Evolutionary conservation across 2,888 invertebrate species (phyloP), one percentile per base, ranked within the genome.

Genomic region (Rambutsinella grinnellia): DNA sequence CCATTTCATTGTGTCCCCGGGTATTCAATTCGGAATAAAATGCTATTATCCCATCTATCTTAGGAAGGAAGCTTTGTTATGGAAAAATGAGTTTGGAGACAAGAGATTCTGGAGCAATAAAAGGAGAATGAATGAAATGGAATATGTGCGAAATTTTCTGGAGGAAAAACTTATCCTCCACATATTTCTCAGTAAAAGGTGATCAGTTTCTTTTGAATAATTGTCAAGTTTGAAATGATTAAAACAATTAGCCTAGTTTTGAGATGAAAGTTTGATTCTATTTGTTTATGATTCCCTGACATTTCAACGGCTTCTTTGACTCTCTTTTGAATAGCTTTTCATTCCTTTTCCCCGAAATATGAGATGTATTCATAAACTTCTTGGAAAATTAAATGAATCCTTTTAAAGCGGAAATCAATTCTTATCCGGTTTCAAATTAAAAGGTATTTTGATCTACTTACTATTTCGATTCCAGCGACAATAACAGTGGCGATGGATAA

Each of bases 391-490:
- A n/a, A n/a, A n/a, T n/a, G n/a, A n/a, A n/a, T n/a, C n/a, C n/a
- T n/a, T n/a, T n/a, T n/a, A n/a, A n/a, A n/a, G n/a, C n/a, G n/a
- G n/a, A n/a, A n/a, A n/a, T n/a, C n/a, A n/a, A n/a, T n/a, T n/a
- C n/a, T n/a, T n/a, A n/a, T n/a, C n/a, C n/a, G n/a, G n/a, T n/a
- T n/a, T n/a, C n/a, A n/a, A n/a, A n/a, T n/a, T n/a, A n/a, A n/a
- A n/a, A n/a, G n/a, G n/a, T n/a, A n/a, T n/a, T n/a, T n/a, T n/a
- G n/a, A n/a, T n/a, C n/a, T n/a, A 71, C 81, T 81, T 79, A 81
- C 81, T 23, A 80, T 70, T 58, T 80, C 79, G 60, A 78, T 28
- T 21, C 61, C 61, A n/a, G 75, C 76, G 13, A 79, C 57, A 3
- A 80, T 46, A 57, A 72, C 44, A 5, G 77, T 67, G 24, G 63